These are phyloP conservation scores for Gymnobelideus leadbeateri DNA, from an alignment of 2,113 vertebrate genomes.

Conservation along the genomic window DNA sequence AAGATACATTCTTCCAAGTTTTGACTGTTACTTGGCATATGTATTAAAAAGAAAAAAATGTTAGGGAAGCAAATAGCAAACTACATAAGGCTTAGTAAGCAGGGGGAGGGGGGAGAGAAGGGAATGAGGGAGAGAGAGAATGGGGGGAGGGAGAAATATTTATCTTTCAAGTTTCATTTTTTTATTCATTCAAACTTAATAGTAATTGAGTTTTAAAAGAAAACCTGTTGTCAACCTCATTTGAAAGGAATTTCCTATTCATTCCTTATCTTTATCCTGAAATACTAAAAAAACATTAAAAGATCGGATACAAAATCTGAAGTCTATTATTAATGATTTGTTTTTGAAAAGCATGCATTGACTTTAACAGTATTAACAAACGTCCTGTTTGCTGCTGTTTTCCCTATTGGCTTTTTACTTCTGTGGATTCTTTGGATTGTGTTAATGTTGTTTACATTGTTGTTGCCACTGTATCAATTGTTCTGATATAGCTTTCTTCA, in stretches of 20 bases:
- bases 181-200: neutral
- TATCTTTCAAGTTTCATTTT: neutral
- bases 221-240: neutral
- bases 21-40: neutral
- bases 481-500: neutral
- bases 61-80: neutral
- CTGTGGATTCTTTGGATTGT: neutral
- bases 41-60: slow-evolving; percentile 4
- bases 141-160: neutral
- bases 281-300: neutral
- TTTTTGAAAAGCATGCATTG: neutral
- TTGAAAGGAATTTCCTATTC: neutral
- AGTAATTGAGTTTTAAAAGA: slow-evolving; percentile 16
- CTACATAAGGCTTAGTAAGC: neutral
- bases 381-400: neutral
- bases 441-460: neutral
- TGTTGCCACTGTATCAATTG: neutral
- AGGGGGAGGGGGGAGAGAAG: neutral
- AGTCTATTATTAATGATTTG: neutral
- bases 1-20: neutral
- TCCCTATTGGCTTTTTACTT: neutral
- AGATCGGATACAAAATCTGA: neutral
- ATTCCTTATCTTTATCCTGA: neutral
- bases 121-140: neutral
- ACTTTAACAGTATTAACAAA: neutral